Base-by-base conservation (phyloP, 1,140 invertebrate genomes). In the Neomicropteryx cornuta region DNA sequence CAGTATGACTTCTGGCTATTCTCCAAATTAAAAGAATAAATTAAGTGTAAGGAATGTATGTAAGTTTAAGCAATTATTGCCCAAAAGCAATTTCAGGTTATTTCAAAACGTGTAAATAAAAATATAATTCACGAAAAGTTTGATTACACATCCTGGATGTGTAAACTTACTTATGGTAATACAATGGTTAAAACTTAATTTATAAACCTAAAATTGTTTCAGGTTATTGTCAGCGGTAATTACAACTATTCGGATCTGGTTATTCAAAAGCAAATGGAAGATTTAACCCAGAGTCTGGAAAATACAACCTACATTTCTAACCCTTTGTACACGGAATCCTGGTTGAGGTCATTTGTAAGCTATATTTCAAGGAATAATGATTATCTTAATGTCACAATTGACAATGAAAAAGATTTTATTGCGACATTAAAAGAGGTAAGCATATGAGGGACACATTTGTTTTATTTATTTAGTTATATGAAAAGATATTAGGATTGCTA, bases 321-420 rank as follows among this genome's bases (percentile, higher is more conserved):
- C 8, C 76, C 81, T 0, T 54, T 86, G 0, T 91, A 90, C 51
- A 90, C 89, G 0, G 88, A 94, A 59, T 94, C 87, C 1, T 97
- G 92, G 92, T 56, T 96, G 2, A 68, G 89, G 38, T 81, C 79
- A 21, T 96, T 91, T 51, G 60, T 89, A 0, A 76, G 75, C 21
- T 93, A 91, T 52, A 70, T 84, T 0, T 73, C 76, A 4, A 66
- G 77, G 41, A 87, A 84, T 49, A 70, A 79, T 39, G 82, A 85
- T 23, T 82, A 79, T 51, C 56, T 83, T 4, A 83, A 85, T 47
- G 68, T 79, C 1, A 79, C 83, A 3, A 79, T 91, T 13, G 72
- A 78, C 6, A 76, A 72, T 13, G 80, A 87, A 62, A 56, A 68
- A 23, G 68, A 68, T 17, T 95, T 94, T 52, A 77, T 89, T 17